Evolutionary conservation across 2,888 invertebrate genomes (phyloP).

Genomic region (Plebejus argus): DNA sequence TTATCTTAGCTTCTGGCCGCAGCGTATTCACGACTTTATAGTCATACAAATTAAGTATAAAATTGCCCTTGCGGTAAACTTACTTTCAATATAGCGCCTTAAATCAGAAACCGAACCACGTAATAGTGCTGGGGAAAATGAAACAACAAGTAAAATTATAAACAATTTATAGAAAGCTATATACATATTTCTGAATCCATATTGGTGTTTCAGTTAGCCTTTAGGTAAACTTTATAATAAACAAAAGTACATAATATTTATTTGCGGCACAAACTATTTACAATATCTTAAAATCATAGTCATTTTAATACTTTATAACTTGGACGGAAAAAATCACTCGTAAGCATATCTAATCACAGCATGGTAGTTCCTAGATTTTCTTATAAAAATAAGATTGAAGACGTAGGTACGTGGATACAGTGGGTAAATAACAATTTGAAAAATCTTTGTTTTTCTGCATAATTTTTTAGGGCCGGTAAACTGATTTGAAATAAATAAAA

Average conservation of each 20-base stretch:
- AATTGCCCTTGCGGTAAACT: too few species aligned
- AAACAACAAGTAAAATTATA: constrained; percentile 52
- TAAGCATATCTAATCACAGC: constrained; percentile 24
- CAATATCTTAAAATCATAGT: constrained; percentile 22
- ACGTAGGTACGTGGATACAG: too few species aligned
- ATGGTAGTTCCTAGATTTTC: neutral
- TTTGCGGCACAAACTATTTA: constrained; percentile 44
- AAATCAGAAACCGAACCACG: too few species aligned
- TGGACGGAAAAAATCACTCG: constrained; percentile 31
- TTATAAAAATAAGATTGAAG: constrained; percentile 7
- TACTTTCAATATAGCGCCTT: too few species aligned
- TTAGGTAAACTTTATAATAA: constrained; percentile 36
- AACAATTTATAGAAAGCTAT: constrained; percentile 57
- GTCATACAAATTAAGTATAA: too few species aligned
- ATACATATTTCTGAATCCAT: constrained; percentile 65
- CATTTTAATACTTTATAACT: constrained; percentile 16
- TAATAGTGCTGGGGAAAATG: constrained; percentile 38
- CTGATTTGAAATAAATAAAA: too few species aligned
- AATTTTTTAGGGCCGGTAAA: too few species aligned
- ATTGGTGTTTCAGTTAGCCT: constrained; percentile 60
- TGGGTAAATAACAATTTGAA: too few species aligned
- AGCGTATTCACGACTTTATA: too few species aligned
- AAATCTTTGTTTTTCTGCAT: too few species aligned
- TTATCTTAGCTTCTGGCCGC: too few species aligned
- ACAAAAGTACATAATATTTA: constrained; percentile 45